Conservation (phyloP, 2,888 invertebrate genomes). For the Rotaria sp. region DNA sequence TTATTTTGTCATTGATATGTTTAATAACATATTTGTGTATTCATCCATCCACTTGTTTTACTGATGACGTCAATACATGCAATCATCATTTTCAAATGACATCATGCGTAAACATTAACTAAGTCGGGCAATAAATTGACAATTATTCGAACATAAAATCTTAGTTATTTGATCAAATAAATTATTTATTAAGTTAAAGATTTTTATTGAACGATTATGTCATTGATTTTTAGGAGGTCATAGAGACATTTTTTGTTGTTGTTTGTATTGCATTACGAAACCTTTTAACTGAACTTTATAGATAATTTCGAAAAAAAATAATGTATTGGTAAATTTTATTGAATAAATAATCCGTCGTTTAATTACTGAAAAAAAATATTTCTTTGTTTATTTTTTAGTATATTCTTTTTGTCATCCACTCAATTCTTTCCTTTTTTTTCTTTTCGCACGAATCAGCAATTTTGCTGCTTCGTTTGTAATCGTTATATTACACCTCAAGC, state of each 20-base stretch:
- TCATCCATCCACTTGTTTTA: not conserved
- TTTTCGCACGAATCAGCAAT: not conserved
- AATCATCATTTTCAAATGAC: not conserved
- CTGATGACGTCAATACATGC: not conserved
- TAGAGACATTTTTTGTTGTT: not conserved
- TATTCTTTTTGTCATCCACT: not conserved
- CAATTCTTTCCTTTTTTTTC: not conserved
- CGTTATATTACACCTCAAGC: conserved; percentile 22
- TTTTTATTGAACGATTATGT: not conserved
- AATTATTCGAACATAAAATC: not conserved
- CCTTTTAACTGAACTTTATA: not conserved
- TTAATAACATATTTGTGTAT: not conserved
- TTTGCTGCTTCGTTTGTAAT: conserved; percentile 2
- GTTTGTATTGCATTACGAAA: not conserved
- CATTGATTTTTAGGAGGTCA: not conserved
- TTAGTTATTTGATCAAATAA: not conserved
- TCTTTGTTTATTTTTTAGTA: not conserved
- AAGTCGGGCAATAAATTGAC: not conserved
- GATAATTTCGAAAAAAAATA: not conserved
- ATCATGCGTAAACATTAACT: not conserved
- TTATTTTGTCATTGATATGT: not conserved
- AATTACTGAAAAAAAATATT: not conserved
- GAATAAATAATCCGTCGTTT: too few relatives aligned
- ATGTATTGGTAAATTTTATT: not conserved
- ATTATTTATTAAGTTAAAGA: not conserved